Evolutionary conservation across 2,797 vertebrate genomes (phyloP).

Genomic region (Lithobates pipiens): DNA sequence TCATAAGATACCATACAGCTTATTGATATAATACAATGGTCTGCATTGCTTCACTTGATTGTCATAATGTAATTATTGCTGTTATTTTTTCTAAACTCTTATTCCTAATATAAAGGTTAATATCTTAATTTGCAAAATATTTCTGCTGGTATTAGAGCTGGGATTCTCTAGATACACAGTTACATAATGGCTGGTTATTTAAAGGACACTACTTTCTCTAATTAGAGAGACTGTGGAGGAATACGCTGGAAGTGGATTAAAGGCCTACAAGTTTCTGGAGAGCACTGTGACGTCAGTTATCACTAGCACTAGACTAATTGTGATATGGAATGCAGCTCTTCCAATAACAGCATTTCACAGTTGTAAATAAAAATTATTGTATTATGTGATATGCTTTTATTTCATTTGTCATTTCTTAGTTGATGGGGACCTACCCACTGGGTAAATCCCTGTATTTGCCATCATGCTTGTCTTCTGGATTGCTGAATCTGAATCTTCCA

Average conservation of each 20-base stretch:
- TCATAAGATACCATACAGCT: too few relatives aligned
- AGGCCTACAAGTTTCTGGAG: constrained; percentile 32
- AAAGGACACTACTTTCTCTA: constrained; percentile 46
- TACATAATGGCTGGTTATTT: constrained; percentile 31
- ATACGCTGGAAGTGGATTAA: constrained; percentile 38
- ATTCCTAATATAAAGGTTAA: background rate
- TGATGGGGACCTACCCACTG: too few relatives aligned
- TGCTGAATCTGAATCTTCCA: too few relatives aligned
- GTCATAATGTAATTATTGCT: background rate
- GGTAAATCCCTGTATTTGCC: too few relatives aligned
- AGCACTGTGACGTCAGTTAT: background rate
- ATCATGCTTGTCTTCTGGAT: too few relatives aligned
- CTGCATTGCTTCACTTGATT: background rate
- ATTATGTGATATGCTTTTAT: background rate
- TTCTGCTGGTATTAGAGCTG: background rate
- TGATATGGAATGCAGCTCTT: background rate
- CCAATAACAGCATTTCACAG: background rate
- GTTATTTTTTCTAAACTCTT: background rate
- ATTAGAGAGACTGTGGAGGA: constrained; percentile 26
- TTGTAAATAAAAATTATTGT: background rate
- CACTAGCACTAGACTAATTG: constrained; percentile 29
- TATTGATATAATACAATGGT: too few relatives aligned
- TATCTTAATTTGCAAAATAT: background rate
- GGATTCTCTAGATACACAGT: constrained; percentile 20
- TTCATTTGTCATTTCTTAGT: background rate